Evolutionary conservation across 2,113 vertebrate genomes (phyloP).

Genomic region (Phyllostomus hastatus): DNA sequence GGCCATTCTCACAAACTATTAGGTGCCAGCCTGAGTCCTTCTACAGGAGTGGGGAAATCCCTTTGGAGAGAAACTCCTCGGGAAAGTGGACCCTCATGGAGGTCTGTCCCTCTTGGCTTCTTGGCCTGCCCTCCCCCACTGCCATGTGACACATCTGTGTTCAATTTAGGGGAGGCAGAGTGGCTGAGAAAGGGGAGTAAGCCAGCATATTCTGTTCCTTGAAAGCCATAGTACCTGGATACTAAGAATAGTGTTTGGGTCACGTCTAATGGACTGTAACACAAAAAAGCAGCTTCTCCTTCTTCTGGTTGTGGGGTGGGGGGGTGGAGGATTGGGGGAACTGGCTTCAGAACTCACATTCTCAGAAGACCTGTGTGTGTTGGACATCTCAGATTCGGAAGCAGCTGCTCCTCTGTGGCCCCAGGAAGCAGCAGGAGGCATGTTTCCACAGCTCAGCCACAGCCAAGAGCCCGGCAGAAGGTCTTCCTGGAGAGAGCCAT

Average conservation of each 20-base stretch:
- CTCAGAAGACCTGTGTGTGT: background rate
- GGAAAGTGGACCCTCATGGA: background rate
- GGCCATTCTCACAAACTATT: background rate
- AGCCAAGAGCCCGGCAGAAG: background rate
- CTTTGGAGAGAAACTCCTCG: background rate
- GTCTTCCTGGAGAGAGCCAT: background rate
- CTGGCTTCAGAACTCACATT: background rate
- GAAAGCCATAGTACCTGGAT: background rate
- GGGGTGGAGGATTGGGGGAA: background rate
- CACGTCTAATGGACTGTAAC: background rate
- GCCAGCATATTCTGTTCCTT: background rate
- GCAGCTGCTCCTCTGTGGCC: background rate
- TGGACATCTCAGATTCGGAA: background rate
- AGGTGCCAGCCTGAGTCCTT: background rate
- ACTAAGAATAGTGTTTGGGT: background rate
- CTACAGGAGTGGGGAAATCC: background rate
- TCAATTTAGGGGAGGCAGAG: background rate
- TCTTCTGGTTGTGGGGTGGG: background rate
- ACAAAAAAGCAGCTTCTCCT: background rate
- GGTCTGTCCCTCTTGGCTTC: background rate
- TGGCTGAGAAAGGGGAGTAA: background rate
- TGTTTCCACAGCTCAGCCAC: background rate
- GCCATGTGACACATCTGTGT: background rate
- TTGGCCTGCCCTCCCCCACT: fast-evolving
- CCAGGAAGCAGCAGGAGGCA: background rate